Percentiles rank a stretch among this genome's conserved stretches.
Conservation (phyloP, 1,140 invertebrate species). For the Diprion similis region DNA sequence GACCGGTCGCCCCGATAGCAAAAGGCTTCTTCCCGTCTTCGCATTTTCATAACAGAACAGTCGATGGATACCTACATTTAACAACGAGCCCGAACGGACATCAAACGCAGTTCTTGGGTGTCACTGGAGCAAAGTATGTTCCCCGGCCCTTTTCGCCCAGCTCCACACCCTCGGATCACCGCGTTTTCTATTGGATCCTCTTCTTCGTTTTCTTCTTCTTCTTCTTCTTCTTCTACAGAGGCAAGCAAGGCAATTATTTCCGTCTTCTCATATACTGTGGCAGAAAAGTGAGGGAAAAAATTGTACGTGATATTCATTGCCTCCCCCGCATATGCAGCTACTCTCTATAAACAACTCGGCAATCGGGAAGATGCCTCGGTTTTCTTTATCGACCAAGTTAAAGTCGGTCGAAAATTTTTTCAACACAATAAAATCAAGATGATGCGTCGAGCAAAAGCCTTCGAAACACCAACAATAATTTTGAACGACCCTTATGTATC, state of each 20-base stretch:
- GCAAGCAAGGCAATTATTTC: slow-evolving; percentile 8
- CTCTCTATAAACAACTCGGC: no score
- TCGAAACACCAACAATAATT: no score
- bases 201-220: no score
- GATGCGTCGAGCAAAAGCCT: no score
- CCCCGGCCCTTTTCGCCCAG: not conserved
- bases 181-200: no score
- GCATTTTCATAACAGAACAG: slow-evolving; percentile 13
- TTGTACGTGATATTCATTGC: no score
- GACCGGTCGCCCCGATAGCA: not conserved
- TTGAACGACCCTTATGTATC: no score
- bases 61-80: slow-evolving; percentile 14
- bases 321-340: no score
- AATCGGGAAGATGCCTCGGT: no score
- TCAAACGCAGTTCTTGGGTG: slow-evolving; percentile 14
- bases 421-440: no score
- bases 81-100: slow-evolving; percentile 15
- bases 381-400: no score
- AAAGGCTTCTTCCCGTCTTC: slow-evolving; percentile 12
- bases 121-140: not conserved
- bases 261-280: slow-evolving; percentile 8
- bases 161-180: not conserved
- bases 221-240: not conserved
- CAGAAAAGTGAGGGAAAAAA: not conserved
- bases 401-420: no score